Evolutionary conservation across 1,140 invertebrate genomes (phyloP).

Genomic region (Lepidurus arcticus): DNA sequence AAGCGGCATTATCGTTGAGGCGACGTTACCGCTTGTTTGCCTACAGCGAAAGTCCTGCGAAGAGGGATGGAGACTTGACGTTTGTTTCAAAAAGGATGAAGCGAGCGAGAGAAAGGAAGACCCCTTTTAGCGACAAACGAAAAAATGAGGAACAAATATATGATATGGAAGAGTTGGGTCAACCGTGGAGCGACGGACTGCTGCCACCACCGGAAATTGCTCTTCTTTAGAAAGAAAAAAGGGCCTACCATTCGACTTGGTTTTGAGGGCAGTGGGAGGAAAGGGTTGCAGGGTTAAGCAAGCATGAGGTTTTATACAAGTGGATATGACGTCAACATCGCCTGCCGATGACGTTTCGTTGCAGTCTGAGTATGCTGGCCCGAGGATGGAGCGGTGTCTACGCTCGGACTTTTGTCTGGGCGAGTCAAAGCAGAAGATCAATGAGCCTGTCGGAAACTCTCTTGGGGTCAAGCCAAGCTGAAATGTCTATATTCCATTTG

Average conservation of each 20-base stretch:
- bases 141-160: not conserved
- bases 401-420: too few species aligned
- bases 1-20: too few species aligned
- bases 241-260: too few species aligned
- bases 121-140: too few species aligned
- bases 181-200: not conserved
- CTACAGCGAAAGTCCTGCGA: too few species aligned
- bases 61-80: not conserved
- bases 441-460: too few species aligned
- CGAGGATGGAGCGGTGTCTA: too few species aligned
- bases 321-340: not conserved
- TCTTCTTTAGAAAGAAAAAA: not conserved
- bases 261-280: not conserved
- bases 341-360: not conserved
- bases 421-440: too few species aligned
- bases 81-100: not conserved
- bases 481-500: too few species aligned
- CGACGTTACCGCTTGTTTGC: too few species aligned
- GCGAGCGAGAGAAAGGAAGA: too few species aligned
- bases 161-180: not conserved
- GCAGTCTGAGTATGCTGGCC: not conserved
- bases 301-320: not conserved
- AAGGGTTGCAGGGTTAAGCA: not conserved
- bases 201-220: not conserved
- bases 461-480: too few species aligned